These are phyloP conservation scores for Sipha flava DNA, from an alignment of 1,140 invertebrate genomes.

Conservation along the genomic window DNA sequence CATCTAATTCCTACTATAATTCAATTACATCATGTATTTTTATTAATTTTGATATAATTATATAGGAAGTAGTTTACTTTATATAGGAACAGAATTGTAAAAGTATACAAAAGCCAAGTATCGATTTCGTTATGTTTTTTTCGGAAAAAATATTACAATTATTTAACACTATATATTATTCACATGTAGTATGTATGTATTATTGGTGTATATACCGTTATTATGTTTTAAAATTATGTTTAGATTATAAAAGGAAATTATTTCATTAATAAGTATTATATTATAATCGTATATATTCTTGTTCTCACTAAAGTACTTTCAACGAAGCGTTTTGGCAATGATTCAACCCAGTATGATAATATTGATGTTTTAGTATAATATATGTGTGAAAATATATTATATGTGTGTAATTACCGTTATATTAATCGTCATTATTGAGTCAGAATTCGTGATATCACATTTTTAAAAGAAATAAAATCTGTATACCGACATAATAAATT, in stretches of 20 bases:
- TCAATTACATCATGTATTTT: too few species aligned
- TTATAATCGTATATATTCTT: not conserved
- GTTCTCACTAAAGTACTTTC: not conserved
- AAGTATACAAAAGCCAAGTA: too few species aligned
- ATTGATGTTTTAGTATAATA: not conserved
- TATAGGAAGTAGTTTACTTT: too few species aligned
- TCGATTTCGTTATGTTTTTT: too few species aligned
- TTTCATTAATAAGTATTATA: not conserved
- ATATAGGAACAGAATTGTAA: too few species aligned
- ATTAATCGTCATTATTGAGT: not conserved
- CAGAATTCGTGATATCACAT: not conserved
- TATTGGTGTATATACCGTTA: too few species aligned
- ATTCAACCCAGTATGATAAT: not conserved
- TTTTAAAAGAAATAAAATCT: not conserved
- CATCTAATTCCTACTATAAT: too few species aligned
- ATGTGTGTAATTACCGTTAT: not conserved
- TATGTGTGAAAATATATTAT: not conserved
- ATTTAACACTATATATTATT: too few species aligned
- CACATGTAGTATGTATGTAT: too few species aligned
- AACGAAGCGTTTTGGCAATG: not conserved
- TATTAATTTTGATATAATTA: too few species aligned
- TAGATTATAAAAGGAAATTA: not conserved
- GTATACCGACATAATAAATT: too few species aligned
- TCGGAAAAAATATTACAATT: too few species aligned
- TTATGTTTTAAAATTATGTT: not conserved